Conservation (phyloP, 2,888 invertebrate genomes). For the Sphinx pinastri region DNA sequence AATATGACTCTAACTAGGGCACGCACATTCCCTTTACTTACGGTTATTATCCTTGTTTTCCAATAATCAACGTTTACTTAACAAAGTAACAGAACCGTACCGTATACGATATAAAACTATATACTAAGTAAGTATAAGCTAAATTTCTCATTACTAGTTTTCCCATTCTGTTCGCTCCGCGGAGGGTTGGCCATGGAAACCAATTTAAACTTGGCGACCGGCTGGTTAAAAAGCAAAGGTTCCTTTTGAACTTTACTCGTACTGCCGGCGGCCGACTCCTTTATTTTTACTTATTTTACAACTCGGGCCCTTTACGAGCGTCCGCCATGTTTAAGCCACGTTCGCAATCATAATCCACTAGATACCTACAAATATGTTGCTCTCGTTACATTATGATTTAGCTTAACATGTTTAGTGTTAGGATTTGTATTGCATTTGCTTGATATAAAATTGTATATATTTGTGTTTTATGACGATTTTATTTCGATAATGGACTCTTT, state of each 20-base stretch:
- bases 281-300: conserved; percentile 74
- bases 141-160: conserved; percentile 69
- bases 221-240: conserved; percentile 80
- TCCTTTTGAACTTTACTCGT: conserved; percentile 68
- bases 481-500: background rate
- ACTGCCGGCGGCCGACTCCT: conserved; percentile 56
- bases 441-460: background rate
- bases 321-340: conserved; percentile 60
- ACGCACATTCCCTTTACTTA: background rate
- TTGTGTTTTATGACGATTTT: background rate
- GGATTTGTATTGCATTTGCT: background rate
- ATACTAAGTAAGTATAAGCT: conserved; percentile 49
- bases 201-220: conserved; percentile 79
- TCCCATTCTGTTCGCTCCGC: conserved; percentile 54
- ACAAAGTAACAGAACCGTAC: conserved; percentile 10
- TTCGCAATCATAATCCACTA: conserved; percentile 47
- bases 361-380: conserved; percentile 9
- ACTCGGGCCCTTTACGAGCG: conserved; percentile 65
- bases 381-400: conserved; percentile 17
- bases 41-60: background rate
- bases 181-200: conserved; percentile 65
- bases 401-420: background rate
- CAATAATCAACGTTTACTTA: background rate
- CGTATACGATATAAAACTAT: conserved; percentile 37
- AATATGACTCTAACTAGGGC: background rate